phyloP scores from a whole-genome alignment of 2,113 vertebrate species.

The Zosterops lateralis region DNA sequence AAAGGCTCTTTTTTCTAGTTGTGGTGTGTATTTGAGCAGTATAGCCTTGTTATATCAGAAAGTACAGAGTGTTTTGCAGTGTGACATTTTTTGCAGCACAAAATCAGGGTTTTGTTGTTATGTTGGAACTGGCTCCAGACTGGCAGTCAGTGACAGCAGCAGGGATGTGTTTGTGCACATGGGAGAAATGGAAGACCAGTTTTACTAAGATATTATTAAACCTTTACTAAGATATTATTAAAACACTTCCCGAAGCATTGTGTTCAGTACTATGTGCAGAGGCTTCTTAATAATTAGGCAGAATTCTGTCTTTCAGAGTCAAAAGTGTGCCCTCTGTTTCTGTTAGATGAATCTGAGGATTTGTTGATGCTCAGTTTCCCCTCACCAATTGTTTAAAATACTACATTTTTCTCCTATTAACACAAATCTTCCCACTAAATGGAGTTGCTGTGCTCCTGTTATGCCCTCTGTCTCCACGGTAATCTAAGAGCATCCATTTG shows the following conservation, averaged over 20 bases:
- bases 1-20: neutral
- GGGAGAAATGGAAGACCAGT: conserved; percentile 29
- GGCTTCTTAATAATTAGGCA: conserved; percentile 59
- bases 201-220: conserved; percentile 53
- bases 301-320: conserved; percentile 33
- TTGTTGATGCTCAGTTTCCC: conserved; percentile 28
- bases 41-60: neutral
- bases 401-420: conserved; percentile 17
- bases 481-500: conserved; percentile 3
- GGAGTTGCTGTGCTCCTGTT: neutral
- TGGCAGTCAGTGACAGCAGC: conserved; percentile 9
- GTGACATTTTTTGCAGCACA: conserved; percentile 10
- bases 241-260: conserved; percentile 39
- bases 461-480: conserved; percentile 6
- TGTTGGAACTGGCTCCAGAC: conserved; percentile 28
- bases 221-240: conserved; percentile 46
- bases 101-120: neutral
- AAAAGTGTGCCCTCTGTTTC: conserved; percentile 32
- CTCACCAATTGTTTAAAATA: neutral
- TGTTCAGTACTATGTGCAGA: conserved; percentile 21
- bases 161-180: neutral
- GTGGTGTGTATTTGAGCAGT: conserved; percentile 19
- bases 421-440: neutral
- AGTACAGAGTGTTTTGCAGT: neutral
- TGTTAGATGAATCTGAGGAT: conserved; percentile 15